Base-by-base conservation (phyloP, 1,140 invertebrate genomes). In the Drosophila setifemur region DNA sequence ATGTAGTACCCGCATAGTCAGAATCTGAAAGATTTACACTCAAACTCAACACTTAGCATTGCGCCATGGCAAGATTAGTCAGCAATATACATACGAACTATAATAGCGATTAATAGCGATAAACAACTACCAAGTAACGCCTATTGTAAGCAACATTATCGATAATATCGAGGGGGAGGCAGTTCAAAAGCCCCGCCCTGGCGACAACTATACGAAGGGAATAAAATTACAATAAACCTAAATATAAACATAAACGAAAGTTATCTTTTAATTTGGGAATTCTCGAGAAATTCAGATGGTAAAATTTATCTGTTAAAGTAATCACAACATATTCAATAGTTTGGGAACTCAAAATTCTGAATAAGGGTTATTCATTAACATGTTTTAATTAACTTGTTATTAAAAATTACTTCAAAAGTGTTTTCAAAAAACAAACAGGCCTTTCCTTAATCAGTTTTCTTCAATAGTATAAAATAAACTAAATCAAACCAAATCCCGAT, bases 11-110 rank as follows among this genome's bases (percentile, higher is more conserved):
- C 49, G 39, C 50, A 73, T 75, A 86, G 76, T 61, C 58, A 70
- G 72, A 87, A 82, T 86, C 81, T 86, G 39, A 69, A 87, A 86
- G 81, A 87, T 87, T 81, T 85, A 78, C 58, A 73, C 55, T 60
- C 37, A 45, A 5, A 54, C 31, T 42, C 16, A 60, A 54, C 42
- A 54, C 69, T 63, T 53, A 43, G 64, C 40, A 58, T 52, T 75
- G 61, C 55, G 29, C 55, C 52, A 37, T 31, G 58, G 71, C 68
- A 74, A 31, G 31, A 14, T 53, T 66, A 85, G 76, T 85, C 81
- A 85, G 57, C 67, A 76, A 81, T 81, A 81, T 58, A 70, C 37
- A 72, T 71, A 83, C 45, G 47, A 28, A 70, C 58, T 71, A n/a
- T n/a, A n/a, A n/a, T n/a, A n/a, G n/a, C n/a, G n/a, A n/a, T n/a